These are phyloP conservation scores for Molanna angustata DNA, from an alignment of 2,888 invertebrate species.

Conservation along the genomic window DNA sequence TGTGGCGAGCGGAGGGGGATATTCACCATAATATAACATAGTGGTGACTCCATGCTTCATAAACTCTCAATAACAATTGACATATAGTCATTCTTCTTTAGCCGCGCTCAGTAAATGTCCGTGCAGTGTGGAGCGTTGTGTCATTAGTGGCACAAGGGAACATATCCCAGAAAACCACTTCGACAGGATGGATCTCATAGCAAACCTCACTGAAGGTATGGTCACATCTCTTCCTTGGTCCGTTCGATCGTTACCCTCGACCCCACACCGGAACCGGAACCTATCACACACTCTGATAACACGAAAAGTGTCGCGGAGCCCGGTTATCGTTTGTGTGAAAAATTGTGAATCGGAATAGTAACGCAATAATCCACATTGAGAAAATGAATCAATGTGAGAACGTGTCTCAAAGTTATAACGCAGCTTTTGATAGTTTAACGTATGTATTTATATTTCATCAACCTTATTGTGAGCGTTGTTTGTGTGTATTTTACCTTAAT, in stretches of 20 bases:
- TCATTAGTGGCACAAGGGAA: constrained; percentile 14
- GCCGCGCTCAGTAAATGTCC: constrained; percentile 50
- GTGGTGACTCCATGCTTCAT: constrained; percentile 14
- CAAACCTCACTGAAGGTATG: constrained; percentile 23
- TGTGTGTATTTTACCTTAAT: neutral
- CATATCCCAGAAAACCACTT: constrained; percentile 3
- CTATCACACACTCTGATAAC: too few species aligned
- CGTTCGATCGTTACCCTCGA: too few species aligned
- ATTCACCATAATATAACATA: constrained; percentile 3
- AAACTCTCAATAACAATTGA: constrained; percentile 22
- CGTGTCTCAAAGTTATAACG: too few species aligned
- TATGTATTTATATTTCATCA: too few species aligned
- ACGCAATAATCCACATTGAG: too few species aligned
- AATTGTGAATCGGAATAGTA: too few species aligned
- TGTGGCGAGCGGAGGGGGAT: neutral
- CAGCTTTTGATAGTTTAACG: too few species aligned
- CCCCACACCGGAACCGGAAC: too few species aligned
- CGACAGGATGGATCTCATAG: constrained; percentile 18
- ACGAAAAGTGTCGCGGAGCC: too few species aligned
- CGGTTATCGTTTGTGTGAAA: too few species aligned
- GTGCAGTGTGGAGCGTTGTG: constrained; percentile 17
- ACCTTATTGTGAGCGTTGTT: constrained; percentile 2
- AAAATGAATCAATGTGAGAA: too few species aligned
- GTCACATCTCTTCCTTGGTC: constrained; percentile 1
- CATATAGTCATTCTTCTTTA: constrained; percentile 47